Evolutionary conservation across 2,888 invertebrate genomes (phyloP).

Genomic region (Cenopis cana): DNA sequence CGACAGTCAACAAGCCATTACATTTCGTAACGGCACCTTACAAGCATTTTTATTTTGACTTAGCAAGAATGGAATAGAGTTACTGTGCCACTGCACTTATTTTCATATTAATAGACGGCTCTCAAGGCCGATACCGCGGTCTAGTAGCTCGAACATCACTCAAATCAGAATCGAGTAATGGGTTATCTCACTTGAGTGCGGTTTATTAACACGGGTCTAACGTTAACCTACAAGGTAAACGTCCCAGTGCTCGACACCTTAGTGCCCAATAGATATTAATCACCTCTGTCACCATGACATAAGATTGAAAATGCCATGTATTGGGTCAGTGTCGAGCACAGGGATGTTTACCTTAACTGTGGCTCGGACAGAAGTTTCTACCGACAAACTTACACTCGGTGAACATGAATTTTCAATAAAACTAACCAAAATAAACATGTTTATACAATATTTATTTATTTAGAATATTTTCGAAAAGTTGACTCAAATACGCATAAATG

Average conservation of each 20-base stretch:
- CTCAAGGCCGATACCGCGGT: conserved; percentile 11
- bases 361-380: conserved; percentile 28
- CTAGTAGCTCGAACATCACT: background rate
- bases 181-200: conserved; percentile 14
- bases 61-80: conserved; percentile 5
- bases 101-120: conserved; percentile 2
- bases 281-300: too few relatives aligned
- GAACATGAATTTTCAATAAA: background rate
- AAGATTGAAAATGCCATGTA: too few relatives aligned
- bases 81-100: conserved; percentile 27
- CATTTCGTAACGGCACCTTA: background rate
- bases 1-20: background rate
- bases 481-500: background rate
- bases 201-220: conserved; percentile 1
- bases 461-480: background rate
- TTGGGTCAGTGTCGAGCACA: too few relatives aligned
- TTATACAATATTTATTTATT: background rate
- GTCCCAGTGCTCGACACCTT: too few relatives aligned
- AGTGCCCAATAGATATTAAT: too few relatives aligned
- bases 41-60: conserved; percentile 14
- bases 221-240: too few relatives aligned
- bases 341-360: too few relatives aligned
- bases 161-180: background rate
- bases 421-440: conserved; percentile 1
- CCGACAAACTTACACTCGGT: conserved; percentile 28